A percentile compares a stretch with the other conserved stretches of the same genome.
phyloP scores from a whole-genome alignment of 2,888 invertebrate species.

The Acronicta psi region DNA sequence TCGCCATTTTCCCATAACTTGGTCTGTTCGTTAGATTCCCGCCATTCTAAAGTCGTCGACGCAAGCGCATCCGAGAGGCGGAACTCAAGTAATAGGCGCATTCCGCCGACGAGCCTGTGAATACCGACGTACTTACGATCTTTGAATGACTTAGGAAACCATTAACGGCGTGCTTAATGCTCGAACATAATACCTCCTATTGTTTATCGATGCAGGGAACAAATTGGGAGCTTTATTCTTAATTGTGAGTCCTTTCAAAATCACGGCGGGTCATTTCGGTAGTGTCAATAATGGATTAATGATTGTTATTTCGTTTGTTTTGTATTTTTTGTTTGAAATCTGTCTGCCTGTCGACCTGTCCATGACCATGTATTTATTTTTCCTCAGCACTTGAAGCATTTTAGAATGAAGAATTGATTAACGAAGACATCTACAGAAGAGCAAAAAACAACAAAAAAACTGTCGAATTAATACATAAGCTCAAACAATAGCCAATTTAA shows the following conservation, averaged over 20 bases:
- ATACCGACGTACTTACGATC: slow-evolving; percentile 72
- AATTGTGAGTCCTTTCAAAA: slow-evolving; percentile 18
- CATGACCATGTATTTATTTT: too few relatives aligned
- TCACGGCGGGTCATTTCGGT: slow-evolving; percentile 1
- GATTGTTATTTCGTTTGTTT: neutral
- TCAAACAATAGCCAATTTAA: neutral
- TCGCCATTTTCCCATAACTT: slow-evolving; percentile 59
- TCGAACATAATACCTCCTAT: slow-evolving; percentile 58
- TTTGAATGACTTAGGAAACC: slow-evolving; percentile 75
- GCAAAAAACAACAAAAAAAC: too few relatives aligned
- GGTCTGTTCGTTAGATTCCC: slow-evolving; percentile 64
- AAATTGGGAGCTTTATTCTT: slow-evolving; percentile 47
- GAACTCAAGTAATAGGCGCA: slow-evolving; percentile 82
- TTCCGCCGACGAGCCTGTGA: slow-evolving; percentile 77
- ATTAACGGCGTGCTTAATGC: slow-evolving; percentile 68
- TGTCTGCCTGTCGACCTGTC: too few relatives aligned
- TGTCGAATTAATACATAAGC: too few relatives aligned
- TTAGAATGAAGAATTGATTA: too few relatives aligned
- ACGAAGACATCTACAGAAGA: too few relatives aligned
- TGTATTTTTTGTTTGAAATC: neutral
- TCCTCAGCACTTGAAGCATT: too few relatives aligned
- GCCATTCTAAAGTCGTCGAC: slow-evolving; percentile 71
- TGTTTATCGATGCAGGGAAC: slow-evolving; percentile 58
- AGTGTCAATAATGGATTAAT: slow-evolving; percentile 7
- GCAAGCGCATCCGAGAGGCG: slow-evolving; percentile 76